Conservation (phyloP, 2,888 invertebrate species). For the Catocala fraxini region DNA sequence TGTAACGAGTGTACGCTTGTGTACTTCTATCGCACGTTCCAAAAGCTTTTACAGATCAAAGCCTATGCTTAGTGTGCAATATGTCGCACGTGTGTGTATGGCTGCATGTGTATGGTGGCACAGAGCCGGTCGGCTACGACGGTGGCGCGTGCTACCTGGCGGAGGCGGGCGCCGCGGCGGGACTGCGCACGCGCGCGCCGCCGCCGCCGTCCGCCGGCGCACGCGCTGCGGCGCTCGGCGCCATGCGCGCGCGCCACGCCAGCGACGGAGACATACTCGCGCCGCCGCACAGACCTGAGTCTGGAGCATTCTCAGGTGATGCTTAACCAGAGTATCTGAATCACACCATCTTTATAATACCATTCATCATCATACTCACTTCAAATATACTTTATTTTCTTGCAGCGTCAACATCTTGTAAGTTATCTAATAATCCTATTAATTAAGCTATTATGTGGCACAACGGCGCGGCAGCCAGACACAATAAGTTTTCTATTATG, state of each 20-base stretch:
- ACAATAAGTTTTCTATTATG: too few relatives aligned
- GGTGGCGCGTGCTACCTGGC: conserved; percentile 70
- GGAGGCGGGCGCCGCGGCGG: conserved; percentile 47
- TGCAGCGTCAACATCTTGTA: too few relatives aligned
- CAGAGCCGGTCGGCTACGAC: conserved; percentile 77
- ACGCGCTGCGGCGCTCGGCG: conserved; percentile 17
- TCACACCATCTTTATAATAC: neutral
- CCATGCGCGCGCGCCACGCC: conserved; percentile 69
- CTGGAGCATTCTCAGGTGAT: conserved; percentile 80
- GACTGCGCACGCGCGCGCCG: conserved; percentile 30
- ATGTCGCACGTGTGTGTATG: conserved; percentile 32
- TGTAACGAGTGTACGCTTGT: neutral
- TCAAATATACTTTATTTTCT: too few relatives aligned
- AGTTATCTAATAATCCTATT: too few relatives aligned
- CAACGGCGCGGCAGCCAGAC: too few relatives aligned
- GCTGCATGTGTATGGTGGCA: conserved; percentile 30
- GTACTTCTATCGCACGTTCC: conserved; percentile 10
- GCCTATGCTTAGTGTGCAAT: conserved; percentile 33
- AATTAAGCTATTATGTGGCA: too few relatives aligned
- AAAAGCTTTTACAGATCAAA: conserved; percentile 24
- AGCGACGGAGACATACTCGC: conserved; percentile 81
- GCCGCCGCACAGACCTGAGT: conserved; percentile 73
- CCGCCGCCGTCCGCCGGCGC: conserved; percentile 14
- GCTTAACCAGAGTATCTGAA: neutral
- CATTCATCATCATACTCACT: too few relatives aligned